Evolutionary conservation across 2,113 vertebrate species (phyloP).

Genomic region (Thalassarche chlororhynchos): DNA sequence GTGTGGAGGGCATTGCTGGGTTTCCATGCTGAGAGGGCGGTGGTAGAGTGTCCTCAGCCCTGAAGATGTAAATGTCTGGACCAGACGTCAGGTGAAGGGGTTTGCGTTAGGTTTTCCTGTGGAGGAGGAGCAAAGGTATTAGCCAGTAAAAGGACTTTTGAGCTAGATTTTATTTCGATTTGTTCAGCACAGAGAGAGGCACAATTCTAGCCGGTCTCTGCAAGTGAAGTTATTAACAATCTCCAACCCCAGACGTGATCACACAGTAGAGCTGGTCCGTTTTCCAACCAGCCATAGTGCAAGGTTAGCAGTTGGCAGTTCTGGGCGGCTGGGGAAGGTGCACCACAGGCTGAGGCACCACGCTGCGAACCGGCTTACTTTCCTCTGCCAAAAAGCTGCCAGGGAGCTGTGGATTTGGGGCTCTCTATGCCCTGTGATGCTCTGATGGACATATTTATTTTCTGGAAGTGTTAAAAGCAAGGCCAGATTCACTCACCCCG

Average conservation of each 20-base stretch:
- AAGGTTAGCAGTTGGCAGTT: rapidly evolving
- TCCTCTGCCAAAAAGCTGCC: not conserved
- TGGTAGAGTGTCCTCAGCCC: not conserved
- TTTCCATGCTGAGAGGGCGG: not conserved
- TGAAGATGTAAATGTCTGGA: not conserved
- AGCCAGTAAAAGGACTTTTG: not conserved
- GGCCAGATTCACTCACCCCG: not conserved
- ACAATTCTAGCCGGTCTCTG: not conserved
- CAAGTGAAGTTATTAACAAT: not conserved
- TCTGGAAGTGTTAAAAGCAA: not conserved
- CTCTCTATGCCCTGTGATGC: not conserved
- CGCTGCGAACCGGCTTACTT: not conserved
- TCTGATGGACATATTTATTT: not conserved
- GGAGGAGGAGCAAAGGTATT: not conserved
- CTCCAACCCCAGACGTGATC: not conserved
- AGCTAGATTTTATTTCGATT: not conserved
- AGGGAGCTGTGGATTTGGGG: not conserved
- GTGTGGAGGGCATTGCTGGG: not conserved
- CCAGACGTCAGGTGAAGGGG: not conserved
- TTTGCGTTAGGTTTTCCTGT: not conserved
- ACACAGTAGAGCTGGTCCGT: not conserved
- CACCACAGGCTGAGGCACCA: not conserved
- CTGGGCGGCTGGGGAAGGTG: not conserved
- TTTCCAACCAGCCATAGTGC: not conserved
- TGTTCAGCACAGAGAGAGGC: not conserved